Percentiles rank a stretch among this genome's conserved stretches.
Conservation (phyloP, 2,113 vertebrate species). For the Damaliscus lunatus region DNA sequence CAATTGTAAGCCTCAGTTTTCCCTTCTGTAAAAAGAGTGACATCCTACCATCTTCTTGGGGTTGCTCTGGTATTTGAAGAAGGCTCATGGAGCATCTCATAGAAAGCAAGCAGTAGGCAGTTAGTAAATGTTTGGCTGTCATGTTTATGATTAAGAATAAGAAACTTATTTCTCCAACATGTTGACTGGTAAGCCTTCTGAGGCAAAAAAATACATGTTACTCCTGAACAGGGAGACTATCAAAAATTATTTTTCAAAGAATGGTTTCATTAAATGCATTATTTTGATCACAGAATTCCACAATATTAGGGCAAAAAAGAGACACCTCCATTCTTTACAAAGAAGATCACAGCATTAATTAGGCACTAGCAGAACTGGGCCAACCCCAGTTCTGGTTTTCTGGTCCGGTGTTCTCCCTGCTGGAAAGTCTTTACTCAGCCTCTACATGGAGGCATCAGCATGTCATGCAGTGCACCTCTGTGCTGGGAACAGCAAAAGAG, state of each 20-base stretch:
- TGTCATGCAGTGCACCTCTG: too few species aligned
- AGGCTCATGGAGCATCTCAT: background rate
- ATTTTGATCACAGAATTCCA: background rate
- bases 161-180: background rate
- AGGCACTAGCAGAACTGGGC: background rate
- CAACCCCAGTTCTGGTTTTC: background rate
- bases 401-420: background rate
- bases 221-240: background rate
- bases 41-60: background rate
- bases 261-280: background rate
- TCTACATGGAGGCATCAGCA: background rate
- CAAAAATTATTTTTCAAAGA: background rate
- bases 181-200: background rate
- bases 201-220: background rate
- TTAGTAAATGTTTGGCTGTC: background rate
- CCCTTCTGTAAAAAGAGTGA: background rate
- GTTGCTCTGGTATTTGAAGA: background rate
- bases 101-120: background rate
- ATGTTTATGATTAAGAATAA: background rate
- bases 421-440: background rate
- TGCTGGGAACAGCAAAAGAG: background rate
- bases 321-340: background rate
- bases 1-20: background rate
- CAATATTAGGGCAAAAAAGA: background rate
- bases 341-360: background rate